phyloP scores from a whole-genome alignment of 2,888 invertebrate species.

The Callosobruchus maculatus region DNA sequence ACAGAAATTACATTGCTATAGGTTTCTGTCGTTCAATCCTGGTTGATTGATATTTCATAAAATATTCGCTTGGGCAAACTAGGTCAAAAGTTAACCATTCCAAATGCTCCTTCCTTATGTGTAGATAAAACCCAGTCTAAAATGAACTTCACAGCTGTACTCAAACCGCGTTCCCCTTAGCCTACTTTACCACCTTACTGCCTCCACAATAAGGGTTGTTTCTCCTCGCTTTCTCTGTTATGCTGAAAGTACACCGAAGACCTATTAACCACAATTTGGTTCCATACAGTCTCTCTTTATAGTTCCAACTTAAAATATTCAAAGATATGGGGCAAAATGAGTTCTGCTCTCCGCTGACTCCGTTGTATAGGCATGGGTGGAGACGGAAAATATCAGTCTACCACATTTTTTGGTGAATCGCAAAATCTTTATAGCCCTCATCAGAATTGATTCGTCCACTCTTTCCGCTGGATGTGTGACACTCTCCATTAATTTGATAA shows the following conservation, averaged over 20 bases:
- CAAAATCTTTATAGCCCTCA: too few relatives aligned
- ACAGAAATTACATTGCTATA: too few relatives aligned
- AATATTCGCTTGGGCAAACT: too few relatives aligned
- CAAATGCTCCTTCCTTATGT: background rate
- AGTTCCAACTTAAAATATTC: background rate
- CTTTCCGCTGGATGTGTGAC: too few relatives aligned
- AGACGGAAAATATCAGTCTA: too few relatives aligned
- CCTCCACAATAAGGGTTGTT: background rate
- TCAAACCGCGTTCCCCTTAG: background rate
- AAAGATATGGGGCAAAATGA: background rate
- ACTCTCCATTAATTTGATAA: too few relatives aligned
- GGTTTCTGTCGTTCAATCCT: too few relatives aligned
- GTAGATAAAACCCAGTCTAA: background rate
- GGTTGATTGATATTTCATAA: too few relatives aligned
- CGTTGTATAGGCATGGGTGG: background rate
- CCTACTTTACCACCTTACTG: background rate
- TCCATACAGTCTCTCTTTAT: background rate
- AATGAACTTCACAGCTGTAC: background rate
- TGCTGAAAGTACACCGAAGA: background rate
- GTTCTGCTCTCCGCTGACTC: background rate
- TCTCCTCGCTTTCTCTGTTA: background rate
- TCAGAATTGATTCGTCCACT: too few relatives aligned
- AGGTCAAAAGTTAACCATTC: background rate
- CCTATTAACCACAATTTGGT: background rate
- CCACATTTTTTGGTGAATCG: too few relatives aligned